phyloP scores from a whole-genome alignment of 2,113 vertebrate species.

The Isichthys henryi region DNA sequence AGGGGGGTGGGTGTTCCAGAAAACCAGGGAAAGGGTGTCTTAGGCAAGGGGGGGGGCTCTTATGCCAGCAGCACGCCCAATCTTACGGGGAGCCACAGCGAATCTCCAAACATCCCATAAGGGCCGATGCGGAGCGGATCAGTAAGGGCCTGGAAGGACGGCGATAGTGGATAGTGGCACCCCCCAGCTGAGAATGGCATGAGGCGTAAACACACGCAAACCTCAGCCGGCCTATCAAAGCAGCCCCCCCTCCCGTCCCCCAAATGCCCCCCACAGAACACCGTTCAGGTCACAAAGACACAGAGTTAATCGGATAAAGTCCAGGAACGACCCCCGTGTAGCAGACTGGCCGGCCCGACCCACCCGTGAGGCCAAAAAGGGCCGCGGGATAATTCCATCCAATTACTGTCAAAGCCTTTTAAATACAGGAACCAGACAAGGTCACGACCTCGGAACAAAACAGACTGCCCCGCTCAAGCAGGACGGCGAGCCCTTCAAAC shows the following conservation, averaged over 20 bases:
- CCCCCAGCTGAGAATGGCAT: not conserved
- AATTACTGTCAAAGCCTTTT: constrained; percentile 42
- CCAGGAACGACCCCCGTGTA: not conserved
- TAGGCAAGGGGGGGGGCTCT: not conserved
- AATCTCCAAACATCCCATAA: not conserved
- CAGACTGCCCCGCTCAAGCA: not conserved
- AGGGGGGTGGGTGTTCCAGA: not conserved
- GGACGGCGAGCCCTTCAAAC: not conserved
- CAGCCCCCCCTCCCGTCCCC: not conserved
- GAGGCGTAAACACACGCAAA: not conserved
- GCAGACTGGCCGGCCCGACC: constrained; percentile 18
- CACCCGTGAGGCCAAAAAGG: constrained; percentile 21
- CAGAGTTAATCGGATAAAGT: not conserved
- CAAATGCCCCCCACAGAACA: not conserved
- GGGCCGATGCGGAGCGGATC: not conserved
- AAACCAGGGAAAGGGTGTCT: not conserved
- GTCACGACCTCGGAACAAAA: constrained; percentile 26
- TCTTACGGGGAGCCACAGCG: not conserved
- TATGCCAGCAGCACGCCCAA: not conserved
- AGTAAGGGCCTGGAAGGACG: not conserved
- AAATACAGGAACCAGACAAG: constrained; percentile 32
- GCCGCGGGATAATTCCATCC: constrained; percentile 43
- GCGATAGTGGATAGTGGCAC: too few species aligned
- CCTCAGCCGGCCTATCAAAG: not conserved
- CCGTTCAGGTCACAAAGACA: not conserved